Percentiles rank a stretch among this genome's conserved stretches.
These are phyloP conservation scores for Benitochromis conjunctus DNA, from an alignment of 2,113 vertebrate species.

Conservation along the genomic window DNA sequence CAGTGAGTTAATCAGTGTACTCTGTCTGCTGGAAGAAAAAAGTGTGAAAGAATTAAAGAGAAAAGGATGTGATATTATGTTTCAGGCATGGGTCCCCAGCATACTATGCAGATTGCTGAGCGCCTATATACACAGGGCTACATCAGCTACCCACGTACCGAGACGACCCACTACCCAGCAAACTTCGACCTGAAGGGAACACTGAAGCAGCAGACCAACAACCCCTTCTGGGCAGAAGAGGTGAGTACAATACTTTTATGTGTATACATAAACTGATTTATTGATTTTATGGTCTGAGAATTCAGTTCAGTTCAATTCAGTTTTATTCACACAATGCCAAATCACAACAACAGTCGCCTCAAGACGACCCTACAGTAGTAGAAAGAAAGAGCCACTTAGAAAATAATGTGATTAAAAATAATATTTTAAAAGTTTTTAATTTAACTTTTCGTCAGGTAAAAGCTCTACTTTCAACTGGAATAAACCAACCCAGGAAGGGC, in stretches of 20 bases:
- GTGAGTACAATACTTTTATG: constrained; percentile 67
- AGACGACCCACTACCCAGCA: constrained; percentile 95
- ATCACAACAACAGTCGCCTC: neutral
- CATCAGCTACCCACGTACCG: constrained; percentile 97
- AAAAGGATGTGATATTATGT: neutral
- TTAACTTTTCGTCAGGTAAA: constrained; percentile 79
- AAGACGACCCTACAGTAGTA: neutral
- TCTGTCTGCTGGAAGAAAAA: neutral
- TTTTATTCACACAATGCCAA: neutral
- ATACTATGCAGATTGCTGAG: constrained; percentile 96
- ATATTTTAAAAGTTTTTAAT: neutral
- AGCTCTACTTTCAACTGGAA: constrained; percentile 79
- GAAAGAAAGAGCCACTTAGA: neutral
- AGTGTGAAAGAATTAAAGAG: neutral
- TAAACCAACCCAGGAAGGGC: constrained; percentile 92
- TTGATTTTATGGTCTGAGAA: neutral
- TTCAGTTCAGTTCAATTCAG: neutral
- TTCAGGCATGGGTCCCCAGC: constrained; percentile 92
- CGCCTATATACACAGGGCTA: constrained; percentile 95
- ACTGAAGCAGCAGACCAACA: constrained; percentile 86
- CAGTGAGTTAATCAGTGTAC: neutral
- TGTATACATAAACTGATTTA: neutral
- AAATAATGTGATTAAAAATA: neutral
- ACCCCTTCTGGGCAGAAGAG: constrained; percentile 85
- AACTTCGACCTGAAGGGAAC: constrained; percentile 94